Evolutionary conservation across 92 coral and sea anemone species (phyloP), one percentile per base, ranked within the genome.

Genomic region (Zoanthus sansibaricus): DNA sequence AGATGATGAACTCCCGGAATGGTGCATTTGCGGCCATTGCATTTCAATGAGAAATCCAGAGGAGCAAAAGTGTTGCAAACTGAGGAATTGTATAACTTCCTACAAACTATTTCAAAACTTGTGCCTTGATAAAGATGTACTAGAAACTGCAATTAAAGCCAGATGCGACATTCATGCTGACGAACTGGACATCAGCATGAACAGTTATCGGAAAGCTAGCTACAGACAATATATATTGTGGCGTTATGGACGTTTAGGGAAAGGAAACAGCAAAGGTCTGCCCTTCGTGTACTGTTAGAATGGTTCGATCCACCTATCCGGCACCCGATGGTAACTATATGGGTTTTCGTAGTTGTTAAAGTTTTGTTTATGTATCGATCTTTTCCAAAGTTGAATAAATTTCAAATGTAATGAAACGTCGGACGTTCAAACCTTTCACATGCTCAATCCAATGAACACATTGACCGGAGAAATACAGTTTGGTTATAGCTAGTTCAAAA

Each of bases 21-120:
- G 96, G 96, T 93, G 94, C 78, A 51, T 67, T 48, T 93, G 96
- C 87, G 91, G 91, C 8, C 92, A 86, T 0, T 93, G 96, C 71
- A 76, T 78, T 21, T 32, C 76, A 3, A 93, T 93, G 96, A 10
- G 42, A 71, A 71, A 33, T 33, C 91, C 86, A 5, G 92, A 91
- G 25, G 92, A 91, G 25, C 76, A 85, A 16, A 94, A 91, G 64
- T 93, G 94, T 37, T 93, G 94, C 59, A 61, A 51, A 52, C 91
- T 84, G 71, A 64, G 84, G 0, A 88, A 68, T 15, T 93, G 92
- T 88, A 90, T 93, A 1, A 91, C 96, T 6, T 88, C 88, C 1
- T 93, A 93, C 62, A 86, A 70, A 6, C 61, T 91, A 83, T 91
- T 86, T 33, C 59, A 80, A 11, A 91, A 55, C 49, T 58, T 86